A percentile compares a stretch with the other conserved stretches of the same genome.
phyloP scores from a whole-genome alignment of 2,797 vertebrate genomes.

The Novumbra hubbsi region DNA sequence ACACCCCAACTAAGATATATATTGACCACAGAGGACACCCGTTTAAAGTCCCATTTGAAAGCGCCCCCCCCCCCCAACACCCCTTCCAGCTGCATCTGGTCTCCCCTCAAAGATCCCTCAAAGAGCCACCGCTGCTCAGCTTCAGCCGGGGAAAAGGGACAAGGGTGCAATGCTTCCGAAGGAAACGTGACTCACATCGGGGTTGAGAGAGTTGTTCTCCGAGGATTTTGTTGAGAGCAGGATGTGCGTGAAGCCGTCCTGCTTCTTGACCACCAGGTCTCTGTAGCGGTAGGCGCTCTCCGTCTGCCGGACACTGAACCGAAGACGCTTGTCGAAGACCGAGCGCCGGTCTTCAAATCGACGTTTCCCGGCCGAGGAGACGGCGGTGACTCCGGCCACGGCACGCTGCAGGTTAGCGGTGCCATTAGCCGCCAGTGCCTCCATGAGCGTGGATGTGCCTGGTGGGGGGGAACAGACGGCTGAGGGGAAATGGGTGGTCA shows the following conservation, averaged over 20 bases:
- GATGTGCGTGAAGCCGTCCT: slow-evolving; percentile 96
- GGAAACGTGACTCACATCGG: slow-evolving; percentile 80
- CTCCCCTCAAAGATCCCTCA: too few relatives aligned
- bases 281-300: slow-evolving; percentile 96
- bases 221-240: slow-evolving; percentile 95
- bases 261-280: slow-evolving; percentile 95
- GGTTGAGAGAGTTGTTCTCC: slow-evolving; percentile 94
- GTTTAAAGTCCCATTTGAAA: too few relatives aligned
- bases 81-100: too few relatives aligned
- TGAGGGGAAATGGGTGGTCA: not conserved
- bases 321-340: slow-evolving; percentile 89
- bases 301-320: slow-evolving; percentile 94
- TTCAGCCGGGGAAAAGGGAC: too few relatives aligned
- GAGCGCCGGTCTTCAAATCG: slow-evolving; percentile 87
- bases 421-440: slow-evolving; percentile 82
- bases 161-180: not conserved
- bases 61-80: too few relatives aligned
- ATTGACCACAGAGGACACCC: too few relatives aligned
- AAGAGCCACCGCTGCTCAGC: too few relatives aligned
- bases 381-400: slow-evolving; percentile 69
- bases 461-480: not conserved
- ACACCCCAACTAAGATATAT: too few relatives aligned
- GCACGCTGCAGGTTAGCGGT: slow-evolving; percentile 76
- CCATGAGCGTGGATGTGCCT: slow-evolving; percentile 83
- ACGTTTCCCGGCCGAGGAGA: slow-evolving; percentile 73